These are phyloP conservation scores for Pilophorus perplexus DNA, from an alignment of 2,888 invertebrate genomes.

Conservation along the genomic window DNA sequence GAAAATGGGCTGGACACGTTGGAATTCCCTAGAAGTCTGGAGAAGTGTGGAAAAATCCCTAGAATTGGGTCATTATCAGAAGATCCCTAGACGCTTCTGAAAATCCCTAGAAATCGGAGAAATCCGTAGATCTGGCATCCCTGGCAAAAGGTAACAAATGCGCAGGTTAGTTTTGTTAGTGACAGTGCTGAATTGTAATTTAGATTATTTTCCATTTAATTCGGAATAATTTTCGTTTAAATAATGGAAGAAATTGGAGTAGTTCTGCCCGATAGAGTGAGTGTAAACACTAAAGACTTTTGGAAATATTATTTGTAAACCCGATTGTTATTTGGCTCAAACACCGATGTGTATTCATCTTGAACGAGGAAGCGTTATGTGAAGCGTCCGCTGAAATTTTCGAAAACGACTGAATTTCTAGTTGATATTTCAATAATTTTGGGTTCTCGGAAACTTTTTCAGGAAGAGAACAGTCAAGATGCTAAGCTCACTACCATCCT, in stretches of 20 bases:
- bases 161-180: conserved; percentile 4
- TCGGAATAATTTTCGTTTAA: background rate
- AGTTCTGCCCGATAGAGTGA: conserved; percentile 75
- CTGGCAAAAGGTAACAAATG: no score
- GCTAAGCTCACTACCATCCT: conserved; percentile 58
- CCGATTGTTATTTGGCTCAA: background rate
- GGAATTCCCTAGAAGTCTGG: no score
- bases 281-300: conserved; percentile 24
- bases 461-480: conserved; percentile 51
- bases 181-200: conserved; percentile 1
- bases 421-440: background rate
- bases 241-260: conserved; percentile 81
- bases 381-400: conserved; percentile 2
- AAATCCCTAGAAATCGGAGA: no score
- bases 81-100: no score
- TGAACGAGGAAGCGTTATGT: background rate
- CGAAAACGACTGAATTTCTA: background rate
- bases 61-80: no score
- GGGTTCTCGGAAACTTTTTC: conserved; percentile 13
- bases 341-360: background rate
- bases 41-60: no score
- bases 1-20: no score
- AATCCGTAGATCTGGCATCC: no score
- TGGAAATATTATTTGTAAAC: background rate
- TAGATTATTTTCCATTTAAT: background rate